Conservation (phyloP, 1,140 invertebrate species). For the Hirudo medicinalis region DNA sequence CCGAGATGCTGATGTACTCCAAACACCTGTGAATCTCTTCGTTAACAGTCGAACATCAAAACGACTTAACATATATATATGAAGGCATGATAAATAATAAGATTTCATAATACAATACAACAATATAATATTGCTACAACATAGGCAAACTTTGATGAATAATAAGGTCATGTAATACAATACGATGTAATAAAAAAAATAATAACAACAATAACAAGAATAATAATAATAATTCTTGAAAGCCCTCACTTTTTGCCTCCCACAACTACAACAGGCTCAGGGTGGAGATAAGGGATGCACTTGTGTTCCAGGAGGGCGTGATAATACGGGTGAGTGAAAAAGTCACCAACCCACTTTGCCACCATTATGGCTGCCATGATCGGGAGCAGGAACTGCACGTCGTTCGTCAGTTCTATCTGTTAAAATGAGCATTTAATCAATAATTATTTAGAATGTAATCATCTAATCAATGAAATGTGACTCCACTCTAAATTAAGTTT, state of each 20-base stretch:
- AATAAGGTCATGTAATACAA: too few species aligned
- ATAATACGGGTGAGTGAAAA: slow-evolving; percentile 42
- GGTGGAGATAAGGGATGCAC: slow-evolving; percentile 42
- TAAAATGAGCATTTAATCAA: too few species aligned
- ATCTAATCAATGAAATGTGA: too few species aligned
- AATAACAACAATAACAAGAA: neutral
- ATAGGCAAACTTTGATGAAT: too few species aligned
- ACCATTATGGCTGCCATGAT: slow-evolving; percentile 44
- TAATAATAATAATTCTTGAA: too few species aligned
- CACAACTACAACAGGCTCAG: slow-evolving; percentile 37
- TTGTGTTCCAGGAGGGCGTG: slow-evolving; percentile 42
- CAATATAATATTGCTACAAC: too few species aligned
- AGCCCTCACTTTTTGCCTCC: slow-evolving; percentile 26
- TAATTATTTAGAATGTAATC: too few species aligned
- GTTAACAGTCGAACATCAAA: too few species aligned
- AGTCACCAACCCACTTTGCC: slow-evolving; percentile 42
- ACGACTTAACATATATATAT: neutral
- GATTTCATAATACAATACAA: neutral
- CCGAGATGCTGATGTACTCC: too few species aligned
- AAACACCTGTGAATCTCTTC: too few species aligned
- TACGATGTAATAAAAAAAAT: neutral
- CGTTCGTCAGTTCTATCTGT: slow-evolving; percentile 45
- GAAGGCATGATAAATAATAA: neutral
- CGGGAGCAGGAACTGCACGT: slow-evolving; percentile 41
- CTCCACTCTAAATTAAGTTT: too few species aligned